These are phyloP conservation scores for Speoplatyrhinus poulsoni DNA, from an alignment of 2,113 vertebrate species.

Conservation along the genomic window DNA sequence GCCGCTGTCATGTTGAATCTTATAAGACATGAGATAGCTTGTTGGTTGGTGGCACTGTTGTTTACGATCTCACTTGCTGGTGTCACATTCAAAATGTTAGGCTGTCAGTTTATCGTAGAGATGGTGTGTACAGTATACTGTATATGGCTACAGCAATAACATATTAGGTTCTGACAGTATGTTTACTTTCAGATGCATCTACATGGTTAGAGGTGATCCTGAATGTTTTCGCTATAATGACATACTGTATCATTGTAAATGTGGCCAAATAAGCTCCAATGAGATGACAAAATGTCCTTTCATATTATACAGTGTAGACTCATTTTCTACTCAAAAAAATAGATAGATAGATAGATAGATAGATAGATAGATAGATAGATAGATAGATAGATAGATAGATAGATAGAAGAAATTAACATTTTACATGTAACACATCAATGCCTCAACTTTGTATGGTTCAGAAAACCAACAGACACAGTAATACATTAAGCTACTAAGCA, in stretches of 20 bases:
- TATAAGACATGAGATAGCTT: slow-evolving; percentile 12
- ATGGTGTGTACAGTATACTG: background rate
- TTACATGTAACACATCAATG: no score
- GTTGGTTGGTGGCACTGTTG: background rate
- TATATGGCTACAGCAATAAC: background rate
- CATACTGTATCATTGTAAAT: background rate
- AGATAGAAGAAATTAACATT: no score
- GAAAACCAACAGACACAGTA: background rate
- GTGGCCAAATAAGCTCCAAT: no score
- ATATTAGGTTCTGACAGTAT: background rate
- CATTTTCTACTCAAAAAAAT: no score
- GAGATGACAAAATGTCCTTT: no score
- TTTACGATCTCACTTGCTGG: slow-evolving; percentile 32
- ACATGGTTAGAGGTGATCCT: background rate
- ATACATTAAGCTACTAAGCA: background rate
- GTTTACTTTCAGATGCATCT: background rate
- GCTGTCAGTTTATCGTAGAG: background rate
- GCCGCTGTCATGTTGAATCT: slow-evolving; percentile 17
- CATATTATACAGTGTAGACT: no score
- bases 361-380: no score
- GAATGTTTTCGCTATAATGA: background rate
- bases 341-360: no score
- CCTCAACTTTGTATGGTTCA: no score
- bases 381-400: no score
- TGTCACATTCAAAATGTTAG: slow-evolving; percentile 36